Base-by-base conservation (phyloP, 53 echinoderm and acorn worm genomes). In the Hippasteria phrygiana region DNA sequence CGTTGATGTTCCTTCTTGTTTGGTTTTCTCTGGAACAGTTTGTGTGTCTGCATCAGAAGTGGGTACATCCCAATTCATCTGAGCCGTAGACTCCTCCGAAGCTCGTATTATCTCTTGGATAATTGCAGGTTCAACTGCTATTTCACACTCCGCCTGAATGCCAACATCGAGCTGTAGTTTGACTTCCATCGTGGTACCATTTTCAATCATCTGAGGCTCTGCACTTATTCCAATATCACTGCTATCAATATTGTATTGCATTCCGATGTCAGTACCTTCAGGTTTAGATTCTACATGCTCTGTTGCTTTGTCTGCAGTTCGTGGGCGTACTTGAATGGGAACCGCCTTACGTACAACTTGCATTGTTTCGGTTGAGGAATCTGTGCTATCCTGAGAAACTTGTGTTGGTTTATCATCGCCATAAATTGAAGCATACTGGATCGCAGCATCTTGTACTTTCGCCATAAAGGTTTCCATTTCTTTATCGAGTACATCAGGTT, bases 281-380 rank as follows among this genome's bases (percentile, higher is more conserved):
- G 71, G 13, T 56, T 46, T 65, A 12, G 38, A 50, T 43, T 85
- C 70, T 11, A 39, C 39, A 64, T 71, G 51, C 51, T 50, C 85
- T 70, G 85, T 70, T 71, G 85, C 69, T 38, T 70, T 85, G 39
- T 85, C 85, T n/a, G 53, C 70, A 50, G 85, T 85, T 14, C 69
- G 70, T 54, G 85, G 85, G 24, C 85, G 71, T 53, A 50, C 85
- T 39, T 85, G 85, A 4, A 69, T 35, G 2, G 71, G 85, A 70
- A 51, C 48, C 8, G 85, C 45, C 46, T 70, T 71, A 16, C 20
- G 11, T 5, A 64, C 70, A 53, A 85, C 51, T 35, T 71, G 9
- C 40, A 51, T 3, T 10, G 85, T 70, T 70, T 85, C 70, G 18
- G 85, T 85, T 16, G 51, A 85, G 24, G 85, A 85, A 20, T 85